Evolutionary conservation across 2,113 vertebrate genomes (phyloP), one percentile per base, ranked within the genome.

Genomic region (Gnathonemus echidnorhynchus): DNA sequence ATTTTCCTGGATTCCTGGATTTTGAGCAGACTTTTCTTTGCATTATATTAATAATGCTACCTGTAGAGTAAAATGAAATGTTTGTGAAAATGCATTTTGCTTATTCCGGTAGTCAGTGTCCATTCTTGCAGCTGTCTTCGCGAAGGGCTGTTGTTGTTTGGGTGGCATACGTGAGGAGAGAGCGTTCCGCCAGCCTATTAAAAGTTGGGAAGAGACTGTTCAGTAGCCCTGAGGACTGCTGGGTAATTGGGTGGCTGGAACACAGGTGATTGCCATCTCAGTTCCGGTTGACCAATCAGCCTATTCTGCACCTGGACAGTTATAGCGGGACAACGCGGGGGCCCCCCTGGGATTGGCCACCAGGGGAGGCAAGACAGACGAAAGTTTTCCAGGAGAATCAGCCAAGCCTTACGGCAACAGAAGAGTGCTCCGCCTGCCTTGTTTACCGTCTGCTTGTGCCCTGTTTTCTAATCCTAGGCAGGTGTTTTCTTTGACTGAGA

Each of bases 211-310:
- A 85, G 52, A 84, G 31, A 48, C 80, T 93, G 94, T 93, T 92
- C 91, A 27, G 84, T 90, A 94, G 93, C 93, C 94, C 94, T 91
- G 50, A 88, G 90, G 95, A 94, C 92, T 93, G 92, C 88, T 93
- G 91, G 95, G 94, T 96, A 96, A 96, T 95, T 96, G 95, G 95
- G 94, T 94, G 93, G 94, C 93, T 90, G 88, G 92, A 94, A 93
- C 91, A 91, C 95, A 95, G 95, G 95, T 95, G 94, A 95, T 92
- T 91, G 91, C 92, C 92, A 93, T 94, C 92, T 92, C 90, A 89
- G 94, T 95, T 95, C 94, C 93, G 94, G 91, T 95, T 92, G 95
- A 93, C 94, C 95, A 95, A 94, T 95, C 95, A 94, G 94, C 91
- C 91, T 91, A 90, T 48, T 45, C 92, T 93, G 88, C 77, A 93